Percentiles rank a stretch among this genome's conserved stretches.
Conservation (phyloP, 1,140 invertebrate species). For the Ctenoplectra terminalis region DNA sequence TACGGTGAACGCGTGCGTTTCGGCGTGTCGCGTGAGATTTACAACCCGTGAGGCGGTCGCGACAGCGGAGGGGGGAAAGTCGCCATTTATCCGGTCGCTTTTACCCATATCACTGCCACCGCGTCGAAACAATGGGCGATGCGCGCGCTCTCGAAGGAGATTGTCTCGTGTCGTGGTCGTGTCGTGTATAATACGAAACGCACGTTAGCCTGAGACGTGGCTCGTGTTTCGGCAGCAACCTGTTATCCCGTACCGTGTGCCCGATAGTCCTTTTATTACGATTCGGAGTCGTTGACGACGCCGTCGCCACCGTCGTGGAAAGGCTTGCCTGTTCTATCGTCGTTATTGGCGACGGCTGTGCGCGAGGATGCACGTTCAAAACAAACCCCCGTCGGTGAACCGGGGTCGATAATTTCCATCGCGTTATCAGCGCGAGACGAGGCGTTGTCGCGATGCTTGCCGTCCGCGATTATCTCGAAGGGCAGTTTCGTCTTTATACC, state of each 20-base stretch:
- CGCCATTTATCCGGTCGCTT: conserved; percentile 73
- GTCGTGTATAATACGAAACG: conserved; percentile 56
- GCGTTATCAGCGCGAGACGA: conserved; percentile 58
- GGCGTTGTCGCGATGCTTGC: conserved; percentile 52
- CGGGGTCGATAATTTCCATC: conserved; percentile 63
- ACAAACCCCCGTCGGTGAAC: conserved; percentile 48
- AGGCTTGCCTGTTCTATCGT: conserved; percentile 42
- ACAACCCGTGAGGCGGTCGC: conserved; percentile 36
- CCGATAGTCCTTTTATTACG: background rate
- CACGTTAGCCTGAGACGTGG: conserved; percentile 59
- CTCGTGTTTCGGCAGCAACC: conserved; percentile 73
- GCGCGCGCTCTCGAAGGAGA: conserved; percentile 56
- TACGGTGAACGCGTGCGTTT: conserved; percentile 45
- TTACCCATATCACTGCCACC: conserved; percentile 61
- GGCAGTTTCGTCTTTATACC: conserved; percentile 26
- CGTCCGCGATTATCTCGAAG: conserved; percentile 31
- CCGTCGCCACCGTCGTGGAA: conserved; percentile 39
- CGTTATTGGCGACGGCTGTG: conserved; percentile 57
- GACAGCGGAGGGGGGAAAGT: conserved; percentile 54
- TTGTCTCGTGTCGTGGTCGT: conserved; percentile 49
- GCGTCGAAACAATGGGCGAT: conserved; percentile 59
- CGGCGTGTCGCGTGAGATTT: conserved; percentile 42
- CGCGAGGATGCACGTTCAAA: conserved; percentile 57
- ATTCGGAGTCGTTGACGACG: conserved; percentile 35
- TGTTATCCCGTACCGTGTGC: conserved; percentile 71